Evolutionary conservation across 1,140 invertebrate genomes (phyloP), one percentile per base, ranked within the genome.

Genomic region (Elymnias hypermnestra): DNA sequence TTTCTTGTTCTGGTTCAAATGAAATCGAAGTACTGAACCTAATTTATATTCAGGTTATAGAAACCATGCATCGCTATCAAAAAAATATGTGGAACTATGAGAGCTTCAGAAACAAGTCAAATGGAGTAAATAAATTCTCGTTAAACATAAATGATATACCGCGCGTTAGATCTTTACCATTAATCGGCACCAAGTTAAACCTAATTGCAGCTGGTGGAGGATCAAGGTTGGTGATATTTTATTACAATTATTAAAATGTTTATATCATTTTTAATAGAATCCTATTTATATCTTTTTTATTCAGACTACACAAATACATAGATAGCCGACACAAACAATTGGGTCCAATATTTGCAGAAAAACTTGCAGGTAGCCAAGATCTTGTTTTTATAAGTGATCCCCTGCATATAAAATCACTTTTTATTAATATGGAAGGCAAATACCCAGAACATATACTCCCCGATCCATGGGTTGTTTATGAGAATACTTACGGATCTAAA

Each of bases 401-500:
- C 1, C 78, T 88, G 7, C 84, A 91, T 17, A 94, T 94, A 69
- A 89, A 91, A 41, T 75, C 87, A 7, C 89, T 96, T 8, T 95
- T 94, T 72, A 65, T 88, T 3, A 78, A 91, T 41, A 53, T 76
- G 5, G 95, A 97, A 87, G 95, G 94, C 42, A 90, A 91, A 61
- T 91, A 91, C 66, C 95, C 95, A 0, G 81, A 81, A 33, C 94
- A 96, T 78, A 89, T 94, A 58, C 70, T 96, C 50, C 95, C 95
- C 2, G 93, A 95, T 64, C 88, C 94, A 1, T 97, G 95, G 94
- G 72, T 89, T 0, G 69, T 94, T 7, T 96, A 96, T 61, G 95
- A 95, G 64, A 74, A 94, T 60, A 72, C 90, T 1, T 88, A 92
- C 53, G 87, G 89, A 18, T 91, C 89, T 33, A 87, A 91, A 54